phyloP scores from a whole-genome alignment of 2,888 invertebrate genomes.

The Phrixothrix hirtus region DNA sequence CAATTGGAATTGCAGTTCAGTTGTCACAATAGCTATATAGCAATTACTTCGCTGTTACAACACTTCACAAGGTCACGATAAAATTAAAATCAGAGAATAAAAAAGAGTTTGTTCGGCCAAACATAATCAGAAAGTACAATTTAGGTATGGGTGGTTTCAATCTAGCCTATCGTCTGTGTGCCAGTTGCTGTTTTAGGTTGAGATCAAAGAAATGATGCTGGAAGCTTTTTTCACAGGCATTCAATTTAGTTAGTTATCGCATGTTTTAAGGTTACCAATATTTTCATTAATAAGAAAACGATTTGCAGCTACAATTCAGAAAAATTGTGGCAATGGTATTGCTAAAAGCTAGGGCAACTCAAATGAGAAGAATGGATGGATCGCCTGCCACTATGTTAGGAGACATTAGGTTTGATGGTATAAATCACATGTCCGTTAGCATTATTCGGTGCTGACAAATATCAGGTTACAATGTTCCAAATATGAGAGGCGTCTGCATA shows the following conservation, averaged over 20 bases:
- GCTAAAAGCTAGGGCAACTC: not conserved
- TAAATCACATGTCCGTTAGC: no score
- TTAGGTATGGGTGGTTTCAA: not conserved
- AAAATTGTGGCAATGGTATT: slow-evolving; percentile 1
- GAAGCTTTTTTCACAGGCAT: not conserved
- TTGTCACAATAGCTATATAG: not conserved
- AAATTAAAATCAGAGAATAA: slow-evolving; percentile 2
- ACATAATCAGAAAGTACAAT: slow-evolving; percentile 6
- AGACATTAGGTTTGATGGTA: slow-evolving; percentile 3
- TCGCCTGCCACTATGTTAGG: not conserved
- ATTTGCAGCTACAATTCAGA: not conserved
- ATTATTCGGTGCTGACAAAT: no score
- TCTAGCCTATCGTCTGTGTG: not conserved
- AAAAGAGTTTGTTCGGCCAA: slow-evolving; percentile 1
- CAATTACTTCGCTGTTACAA: slow-evolving; percentile 4
- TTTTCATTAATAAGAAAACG: not conserved
- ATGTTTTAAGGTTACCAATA: slow-evolving; percentile 2
- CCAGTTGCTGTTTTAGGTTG: slow-evolving; percentile 5
- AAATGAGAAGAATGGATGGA: slow-evolving; percentile 1
- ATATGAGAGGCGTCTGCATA: no score
- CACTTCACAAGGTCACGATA: not conserved
- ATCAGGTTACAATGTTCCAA: no score
- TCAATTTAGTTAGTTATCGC: not conserved
- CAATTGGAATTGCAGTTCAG: slow-evolving; percentile 2
- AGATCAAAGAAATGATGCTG: slow-evolving; percentile 3